phyloP scores from a whole-genome alignment of 2,113 vertebrate genomes.

The Morone chrysops region DNA sequence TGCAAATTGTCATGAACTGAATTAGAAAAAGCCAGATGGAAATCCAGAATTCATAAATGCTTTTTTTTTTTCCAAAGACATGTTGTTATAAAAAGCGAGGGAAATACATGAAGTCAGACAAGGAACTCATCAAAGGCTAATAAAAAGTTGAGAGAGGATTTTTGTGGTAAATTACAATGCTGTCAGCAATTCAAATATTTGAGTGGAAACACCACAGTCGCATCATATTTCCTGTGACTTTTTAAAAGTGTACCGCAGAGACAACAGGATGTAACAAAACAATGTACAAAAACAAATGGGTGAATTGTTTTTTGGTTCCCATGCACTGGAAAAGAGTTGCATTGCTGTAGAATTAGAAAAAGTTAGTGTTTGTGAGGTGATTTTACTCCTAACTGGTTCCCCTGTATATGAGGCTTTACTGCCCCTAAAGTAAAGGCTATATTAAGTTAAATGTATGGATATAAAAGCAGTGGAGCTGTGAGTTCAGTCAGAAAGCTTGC shows the following conservation, averaged over 20 bases:
- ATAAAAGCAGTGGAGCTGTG: neutral
- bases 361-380: too few relatives aligned
- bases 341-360: neutral
- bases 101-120: neutral
- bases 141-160: neutral
- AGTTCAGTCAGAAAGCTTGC: too few relatives aligned
- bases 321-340: neutral
- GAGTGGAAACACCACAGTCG: constrained; percentile 18
- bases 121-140: neutral
- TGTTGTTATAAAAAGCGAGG: neutral
- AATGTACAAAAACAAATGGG: neutral
- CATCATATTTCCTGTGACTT: constrained; percentile 51
- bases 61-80: neutral
- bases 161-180: neutral
- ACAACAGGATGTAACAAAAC: constrained; percentile 52
- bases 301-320: neutral
- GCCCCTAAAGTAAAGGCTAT: neutral
- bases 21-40: constrained; percentile 24
- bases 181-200: constrained; percentile 6
- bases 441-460: neutral
- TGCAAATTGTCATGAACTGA: constrained; percentile 12
- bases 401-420: neutral
- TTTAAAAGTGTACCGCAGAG: constrained; percentile 9
- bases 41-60: neutral
- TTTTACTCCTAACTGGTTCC: too few relatives aligned